phyloP scores from a whole-genome alignment of 2,113 vertebrate species.

The Romanogobio albipinnatus region DNA sequence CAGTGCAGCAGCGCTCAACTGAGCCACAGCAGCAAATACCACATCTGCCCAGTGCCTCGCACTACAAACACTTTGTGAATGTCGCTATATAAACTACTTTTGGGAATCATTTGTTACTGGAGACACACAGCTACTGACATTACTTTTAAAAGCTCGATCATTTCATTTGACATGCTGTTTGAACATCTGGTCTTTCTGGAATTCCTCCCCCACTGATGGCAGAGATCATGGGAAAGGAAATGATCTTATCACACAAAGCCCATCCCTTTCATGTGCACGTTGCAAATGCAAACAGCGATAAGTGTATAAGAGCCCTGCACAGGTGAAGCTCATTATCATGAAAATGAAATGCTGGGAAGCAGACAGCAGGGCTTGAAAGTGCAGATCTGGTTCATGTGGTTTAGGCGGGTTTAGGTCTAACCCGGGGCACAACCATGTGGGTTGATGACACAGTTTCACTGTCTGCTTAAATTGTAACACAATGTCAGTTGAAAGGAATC shows the following conservation, averaged over 20 bases:
- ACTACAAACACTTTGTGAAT: not conserved
- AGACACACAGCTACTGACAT: not conserved
- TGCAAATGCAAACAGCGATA: conserved; percentile 22
- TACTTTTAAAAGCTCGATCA: not conserved
- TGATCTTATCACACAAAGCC: conserved; percentile 22
- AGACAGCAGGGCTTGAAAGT: not conserved
- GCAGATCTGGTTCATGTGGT: conserved; percentile 37
- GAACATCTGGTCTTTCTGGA: conserved; percentile 2
- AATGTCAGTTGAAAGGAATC: not conserved
- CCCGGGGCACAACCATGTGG: not conserved
- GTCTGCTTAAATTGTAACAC: not conserved
- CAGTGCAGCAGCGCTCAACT: not conserved
- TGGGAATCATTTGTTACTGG: not conserved
- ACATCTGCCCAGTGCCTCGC: not conserved
- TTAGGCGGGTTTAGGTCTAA: conserved; percentile 17
- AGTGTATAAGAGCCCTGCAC: not conserved
- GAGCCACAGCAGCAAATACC: not conserved
- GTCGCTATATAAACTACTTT: not conserved
- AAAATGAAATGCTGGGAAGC: conserved; percentile 11
- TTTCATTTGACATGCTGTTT: not conserved
- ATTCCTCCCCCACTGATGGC: not conserved
- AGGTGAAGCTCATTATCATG: conserved; percentile 5
- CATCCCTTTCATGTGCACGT: not conserved
- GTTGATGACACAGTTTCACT: conserved; percentile 27
- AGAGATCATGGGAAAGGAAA: conserved; percentile 25